These are phyloP conservation scores for Acipenser oxyrinchus DNA, from an alignment of 2,797 vertebrate genomes.

Conservation along the genomic window DNA sequence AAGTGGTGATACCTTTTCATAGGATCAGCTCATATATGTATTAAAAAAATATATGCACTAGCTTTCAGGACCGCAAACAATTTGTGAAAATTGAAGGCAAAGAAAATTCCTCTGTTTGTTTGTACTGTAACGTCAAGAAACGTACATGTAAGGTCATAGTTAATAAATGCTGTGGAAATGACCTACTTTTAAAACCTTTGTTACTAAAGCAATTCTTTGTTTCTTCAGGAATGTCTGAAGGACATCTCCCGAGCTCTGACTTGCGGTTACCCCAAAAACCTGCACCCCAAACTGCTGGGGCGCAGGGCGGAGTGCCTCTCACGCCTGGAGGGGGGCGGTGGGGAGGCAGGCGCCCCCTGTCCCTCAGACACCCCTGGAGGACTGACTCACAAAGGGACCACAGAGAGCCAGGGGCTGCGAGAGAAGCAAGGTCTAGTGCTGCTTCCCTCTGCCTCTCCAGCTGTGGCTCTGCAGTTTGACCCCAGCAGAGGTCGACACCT, in stretches of 20 bases:
- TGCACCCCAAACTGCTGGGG: slow-evolving; percentile 70
- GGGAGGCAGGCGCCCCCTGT: not conserved
- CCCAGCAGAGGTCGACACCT: slow-evolving; percentile 73
- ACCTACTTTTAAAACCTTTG: too few relatives aligned
- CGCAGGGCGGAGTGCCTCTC: slow-evolving; percentile 66
- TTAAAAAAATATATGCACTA: too few relatives aligned
- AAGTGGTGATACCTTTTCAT: too few relatives aligned
- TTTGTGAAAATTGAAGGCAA: not conserved
- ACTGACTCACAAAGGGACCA: not conserved
- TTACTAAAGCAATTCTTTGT: not conserved
- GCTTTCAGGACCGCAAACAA: not conserved
- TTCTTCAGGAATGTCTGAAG: slow-evolving; percentile 66
- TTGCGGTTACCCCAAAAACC: slow-evolving; percentile 68
- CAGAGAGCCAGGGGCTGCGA: slow-evolving; percentile 17
- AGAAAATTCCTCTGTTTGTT: not conserved
- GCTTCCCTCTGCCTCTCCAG: slow-evolving; percentile 42
- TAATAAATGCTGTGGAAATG: too few relatives aligned
- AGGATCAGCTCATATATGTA: too few relatives aligned
- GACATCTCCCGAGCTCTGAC: slow-evolving; percentile 69
- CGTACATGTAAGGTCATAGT: not conserved
- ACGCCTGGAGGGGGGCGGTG: slow-evolving; percentile 42
- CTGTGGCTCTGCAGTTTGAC: slow-evolving; percentile 52
- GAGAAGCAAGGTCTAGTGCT: slow-evolving; percentile 29
- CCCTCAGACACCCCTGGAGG: not conserved
- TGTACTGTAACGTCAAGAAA: not conserved